phyloP scores from a whole-genome alignment of 2,888 invertebrate species.

The Oasisia sp. region DNA sequence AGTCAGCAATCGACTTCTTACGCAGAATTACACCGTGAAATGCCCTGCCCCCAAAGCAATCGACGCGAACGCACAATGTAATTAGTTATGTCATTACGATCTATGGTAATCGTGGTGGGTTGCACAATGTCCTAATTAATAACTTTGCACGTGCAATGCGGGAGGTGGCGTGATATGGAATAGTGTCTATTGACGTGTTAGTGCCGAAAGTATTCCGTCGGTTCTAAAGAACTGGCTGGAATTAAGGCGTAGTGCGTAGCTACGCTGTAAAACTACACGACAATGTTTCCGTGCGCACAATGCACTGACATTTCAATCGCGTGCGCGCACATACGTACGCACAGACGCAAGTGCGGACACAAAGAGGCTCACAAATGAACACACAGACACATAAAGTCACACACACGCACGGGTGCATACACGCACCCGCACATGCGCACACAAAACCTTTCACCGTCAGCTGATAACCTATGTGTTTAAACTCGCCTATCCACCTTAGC shows the following conservation, averaged over 20 bases:
- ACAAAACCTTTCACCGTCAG: background rate
- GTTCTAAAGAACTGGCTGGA: background rate
- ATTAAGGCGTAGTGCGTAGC: background rate
- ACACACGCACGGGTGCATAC: background rate
- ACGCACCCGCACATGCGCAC: background rate
- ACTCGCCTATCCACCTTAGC: no score
- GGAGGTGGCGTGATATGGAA: background rate
- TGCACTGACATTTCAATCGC: background rate
- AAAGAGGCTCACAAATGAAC: no score
- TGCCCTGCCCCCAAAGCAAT: background rate
- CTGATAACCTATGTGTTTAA: no score
- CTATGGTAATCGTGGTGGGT: background rate
- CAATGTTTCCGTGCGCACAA: background rate
- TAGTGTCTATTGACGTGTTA: background rate
- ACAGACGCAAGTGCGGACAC: background rate
- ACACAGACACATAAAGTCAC: background rate
- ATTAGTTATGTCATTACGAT: constrained; percentile 10
- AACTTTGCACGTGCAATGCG: background rate
- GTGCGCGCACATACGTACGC: background rate
- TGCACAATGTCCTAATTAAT: background rate
- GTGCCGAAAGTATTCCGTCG: background rate
- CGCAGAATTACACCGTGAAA: background rate
- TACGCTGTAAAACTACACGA: background rate
- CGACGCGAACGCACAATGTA: background rate
- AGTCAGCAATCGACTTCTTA: background rate